Evolutionary conservation across 2,888 invertebrate genomes (phyloP).

Genomic region (Pharmacophagus antenor): DNA sequence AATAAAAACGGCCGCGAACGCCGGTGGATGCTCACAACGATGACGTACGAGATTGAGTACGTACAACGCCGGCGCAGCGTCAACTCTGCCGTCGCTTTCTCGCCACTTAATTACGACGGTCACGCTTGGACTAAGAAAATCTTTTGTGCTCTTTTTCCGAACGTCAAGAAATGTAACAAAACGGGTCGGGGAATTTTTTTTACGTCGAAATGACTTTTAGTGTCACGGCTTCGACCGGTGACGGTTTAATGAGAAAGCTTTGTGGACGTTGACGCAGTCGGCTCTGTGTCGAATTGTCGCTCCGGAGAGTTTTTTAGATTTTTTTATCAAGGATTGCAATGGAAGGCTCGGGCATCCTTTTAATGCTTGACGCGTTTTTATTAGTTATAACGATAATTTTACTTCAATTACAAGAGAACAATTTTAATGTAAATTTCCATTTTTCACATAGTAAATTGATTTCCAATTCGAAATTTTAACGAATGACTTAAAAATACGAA

Average conservation of each 20-base stretch:
- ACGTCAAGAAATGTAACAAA: conserved; percentile 74
- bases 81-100: conserved; percentile 49
- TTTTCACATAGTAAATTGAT: background rate
- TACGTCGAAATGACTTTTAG: conserved; percentile 73
- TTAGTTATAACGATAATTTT: conserved; percentile 24
- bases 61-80: conserved; percentile 30
- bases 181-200: conserved; percentile 62
- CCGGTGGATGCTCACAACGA: conserved; percentile 25
- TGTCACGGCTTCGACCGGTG: conserved; percentile 71
- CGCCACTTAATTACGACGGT: conserved; percentile 76
- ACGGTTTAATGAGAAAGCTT: conserved; percentile 79
- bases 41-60: conserved; percentile 31
- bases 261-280: conserved; percentile 69
- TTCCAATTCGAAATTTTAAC: background rate
- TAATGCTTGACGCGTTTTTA: conserved; percentile 33
- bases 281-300: conserved; percentile 74
- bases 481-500: background rate
- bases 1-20: conserved; percentile 22
- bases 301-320: conserved; percentile 51
- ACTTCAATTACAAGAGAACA: conserved; percentile 22
- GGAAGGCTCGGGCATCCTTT: conserved; percentile 38
- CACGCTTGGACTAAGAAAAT: conserved; percentile 77
- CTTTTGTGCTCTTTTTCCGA: conserved; percentile 76
- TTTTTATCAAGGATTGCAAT: conserved; percentile 57
- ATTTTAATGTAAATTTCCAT: conserved; percentile 6